Conservation (phyloP, 2,113 vertebrate genomes). For the Hippoglossus stenolepis region DNA sequence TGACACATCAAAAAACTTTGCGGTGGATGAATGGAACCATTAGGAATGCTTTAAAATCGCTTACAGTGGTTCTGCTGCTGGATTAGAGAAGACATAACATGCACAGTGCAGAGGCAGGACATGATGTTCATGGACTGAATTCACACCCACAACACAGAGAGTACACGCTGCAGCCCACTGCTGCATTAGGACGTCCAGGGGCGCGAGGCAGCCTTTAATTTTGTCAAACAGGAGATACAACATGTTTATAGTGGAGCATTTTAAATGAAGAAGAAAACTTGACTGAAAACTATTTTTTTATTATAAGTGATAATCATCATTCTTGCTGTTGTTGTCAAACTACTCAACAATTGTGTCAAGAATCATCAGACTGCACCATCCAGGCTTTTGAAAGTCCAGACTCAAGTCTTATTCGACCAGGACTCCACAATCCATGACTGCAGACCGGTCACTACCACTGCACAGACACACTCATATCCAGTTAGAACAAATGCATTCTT, state of each 20-base stretch:
- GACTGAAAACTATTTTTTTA: too few species aligned
- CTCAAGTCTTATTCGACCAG: too few species aligned
- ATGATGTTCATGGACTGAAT: constrained; percentile 11
- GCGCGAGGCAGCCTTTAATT: neutral
- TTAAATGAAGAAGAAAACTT: too few species aligned
- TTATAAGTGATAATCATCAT: too few species aligned
- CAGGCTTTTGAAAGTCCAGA: neutral
- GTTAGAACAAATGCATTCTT: neutral
- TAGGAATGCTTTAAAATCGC: neutral
- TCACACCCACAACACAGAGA: neutral
- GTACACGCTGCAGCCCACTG: neutral
- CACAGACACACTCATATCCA: neutral
- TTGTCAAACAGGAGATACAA: neutral
- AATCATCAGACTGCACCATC: too few species aligned
- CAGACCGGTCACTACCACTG: neutral
- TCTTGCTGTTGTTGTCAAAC: too few species aligned
- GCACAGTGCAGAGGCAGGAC: constrained; percentile 36
- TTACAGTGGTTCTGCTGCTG: constrained; percentile 1
- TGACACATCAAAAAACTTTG: neutral
- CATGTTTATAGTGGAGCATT: neutral
- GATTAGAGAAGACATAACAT: neutral
- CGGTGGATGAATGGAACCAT: neutral
- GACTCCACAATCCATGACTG: neutral
- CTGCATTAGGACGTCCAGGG: neutral
- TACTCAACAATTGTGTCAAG: too few species aligned